These are phyloP conservation scores for Antennarius maculatus DNA, from an alignment of 2,797 vertebrate species.

Conservation along the genomic window DNA sequence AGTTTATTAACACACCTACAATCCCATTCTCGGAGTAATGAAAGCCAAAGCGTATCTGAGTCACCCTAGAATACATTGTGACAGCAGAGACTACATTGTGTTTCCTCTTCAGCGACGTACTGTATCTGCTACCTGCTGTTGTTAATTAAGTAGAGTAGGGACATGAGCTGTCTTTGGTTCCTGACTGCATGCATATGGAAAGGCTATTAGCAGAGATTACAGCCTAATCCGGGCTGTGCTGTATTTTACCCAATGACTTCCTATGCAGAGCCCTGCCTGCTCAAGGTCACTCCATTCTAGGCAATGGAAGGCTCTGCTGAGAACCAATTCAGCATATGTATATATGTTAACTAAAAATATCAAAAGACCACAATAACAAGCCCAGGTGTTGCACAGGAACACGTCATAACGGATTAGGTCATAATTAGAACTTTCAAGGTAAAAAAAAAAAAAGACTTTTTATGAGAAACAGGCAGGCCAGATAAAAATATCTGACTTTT, in stretches of 20 bases:
- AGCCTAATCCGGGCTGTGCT: conserved; percentile 63
- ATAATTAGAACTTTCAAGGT: conserved; percentile 1
- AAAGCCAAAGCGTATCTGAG: neutral
- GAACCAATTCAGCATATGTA: too few species aligned
- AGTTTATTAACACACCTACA: conserved; percentile 2
- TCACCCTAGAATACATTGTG: neutral
- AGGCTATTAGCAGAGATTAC: conserved; percentile 71
- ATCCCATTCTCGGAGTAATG: neutral
- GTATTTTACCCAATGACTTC: conserved; percentile 50
- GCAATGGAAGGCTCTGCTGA: neutral
- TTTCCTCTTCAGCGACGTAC: conserved; percentile 17
- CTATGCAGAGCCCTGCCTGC: conserved; percentile 36
- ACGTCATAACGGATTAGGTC: neutral
- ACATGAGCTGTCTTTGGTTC: conserved; percentile 46
- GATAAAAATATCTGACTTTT: conserved; percentile 38
- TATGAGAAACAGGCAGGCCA: conserved; percentile 5
- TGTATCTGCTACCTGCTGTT: conserved; percentile 36
- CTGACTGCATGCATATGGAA: conserved; percentile 60
- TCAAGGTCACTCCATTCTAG: conserved; percentile 56
- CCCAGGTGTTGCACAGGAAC: neutral
- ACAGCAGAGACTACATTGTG: neutral
- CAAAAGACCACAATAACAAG: conserved; percentile 5
- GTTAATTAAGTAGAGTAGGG: conserved; percentile 55
- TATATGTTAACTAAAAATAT: too few species aligned
- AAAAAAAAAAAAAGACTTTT: conserved; percentile 29